These are phyloP conservation scores for Rhinella marina DNA, from an alignment of 2,797 vertebrate genomes.

Conservation along the genomic window DNA sequence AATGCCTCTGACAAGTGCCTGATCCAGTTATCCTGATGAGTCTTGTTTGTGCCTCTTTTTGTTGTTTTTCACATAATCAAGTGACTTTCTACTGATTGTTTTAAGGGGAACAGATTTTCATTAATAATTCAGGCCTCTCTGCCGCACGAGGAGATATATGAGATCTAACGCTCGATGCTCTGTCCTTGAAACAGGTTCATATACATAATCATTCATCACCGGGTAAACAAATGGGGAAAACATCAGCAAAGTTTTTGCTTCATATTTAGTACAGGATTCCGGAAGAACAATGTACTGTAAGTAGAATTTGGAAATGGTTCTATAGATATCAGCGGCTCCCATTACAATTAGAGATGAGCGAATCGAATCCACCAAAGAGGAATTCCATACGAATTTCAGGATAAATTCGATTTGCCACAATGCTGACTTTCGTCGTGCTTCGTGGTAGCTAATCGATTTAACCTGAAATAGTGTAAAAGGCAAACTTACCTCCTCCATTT, in stretches of 20 bases:
- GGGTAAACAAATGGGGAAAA: conserved; percentile 23
- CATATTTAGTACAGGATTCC: not conserved
- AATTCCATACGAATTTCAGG: too few relatives aligned
- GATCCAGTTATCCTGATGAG: conserved; percentile 33
- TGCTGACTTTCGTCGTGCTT: too few relatives aligned
- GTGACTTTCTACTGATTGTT: conserved; percentile 34
- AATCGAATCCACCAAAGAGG: too few relatives aligned
- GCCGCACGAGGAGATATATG: conserved; percentile 31
- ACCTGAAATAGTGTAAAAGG: too few relatives aligned
- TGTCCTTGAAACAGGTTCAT: conserved; percentile 49
- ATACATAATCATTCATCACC: conserved; percentile 43
- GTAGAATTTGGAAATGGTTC: not conserved
- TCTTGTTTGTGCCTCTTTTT: conserved; percentile 12
- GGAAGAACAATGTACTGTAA: not conserved
- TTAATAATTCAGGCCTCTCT: conserved; percentile 49
- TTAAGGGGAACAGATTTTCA: conserved; percentile 45
- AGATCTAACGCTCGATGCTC: conserved; percentile 25
- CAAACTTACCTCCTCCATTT: too few relatives aligned
- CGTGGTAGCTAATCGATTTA: too few relatives aligned
- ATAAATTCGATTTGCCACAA: too few relatives aligned
- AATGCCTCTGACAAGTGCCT: not conserved
- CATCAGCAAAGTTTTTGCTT: not conserved
- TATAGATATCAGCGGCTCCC: not conserved
- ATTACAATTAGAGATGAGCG: too few relatives aligned
- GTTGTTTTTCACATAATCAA: conserved; percentile 19